These are phyloP conservation scores for Hyles lineata DNA, from an alignment of 2,888 invertebrate genomes.

Conservation along the genomic window DNA sequence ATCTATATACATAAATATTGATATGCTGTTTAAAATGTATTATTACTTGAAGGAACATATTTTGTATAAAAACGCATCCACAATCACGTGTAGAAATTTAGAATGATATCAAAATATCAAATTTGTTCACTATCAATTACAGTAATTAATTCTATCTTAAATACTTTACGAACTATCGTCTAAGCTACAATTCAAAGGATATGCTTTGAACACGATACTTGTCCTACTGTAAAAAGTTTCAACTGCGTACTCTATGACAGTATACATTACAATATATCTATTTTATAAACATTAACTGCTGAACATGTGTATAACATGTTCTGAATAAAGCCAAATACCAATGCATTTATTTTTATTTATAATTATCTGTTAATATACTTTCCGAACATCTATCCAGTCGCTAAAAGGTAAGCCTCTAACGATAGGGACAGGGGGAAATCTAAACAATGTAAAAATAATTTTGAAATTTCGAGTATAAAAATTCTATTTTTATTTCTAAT, in stretches of 20 bases:
- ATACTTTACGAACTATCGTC: conserved; percentile 31
- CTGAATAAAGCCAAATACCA: conserved; percentile 85
- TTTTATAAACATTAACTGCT: conserved; percentile 77
- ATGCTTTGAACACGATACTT: conserved; percentile 77
- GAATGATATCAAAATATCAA: conserved; percentile 41
- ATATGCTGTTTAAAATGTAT: background rate
- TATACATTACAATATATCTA: conserved; percentile 64
- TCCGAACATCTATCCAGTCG: conserved; percentile 44
- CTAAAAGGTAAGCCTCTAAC: conserved; percentile 41
- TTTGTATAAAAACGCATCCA: conserved; percentile 45
- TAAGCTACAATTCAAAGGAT: conserved; percentile 59
- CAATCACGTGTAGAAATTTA: conserved; percentile 49
- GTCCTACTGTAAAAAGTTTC: conserved; percentile 61
- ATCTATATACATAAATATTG: background rate
- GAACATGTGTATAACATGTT: conserved; percentile 80
- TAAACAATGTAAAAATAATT: background rate
- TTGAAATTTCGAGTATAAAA: background rate
- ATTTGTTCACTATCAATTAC: conserved; percentile 45
- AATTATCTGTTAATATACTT: conserved; percentile 58
- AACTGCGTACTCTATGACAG: conserved; percentile 73
- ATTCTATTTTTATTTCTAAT: background rate
- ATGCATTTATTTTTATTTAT: conserved; percentile 84
- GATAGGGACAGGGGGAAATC: conserved; percentile 17
- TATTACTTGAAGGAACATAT: background rate
- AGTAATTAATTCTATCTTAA: conserved; percentile 50